phyloP scores from a whole-genome alignment of 2,113 vertebrate species.

The Accipiter cooperii region DNA sequence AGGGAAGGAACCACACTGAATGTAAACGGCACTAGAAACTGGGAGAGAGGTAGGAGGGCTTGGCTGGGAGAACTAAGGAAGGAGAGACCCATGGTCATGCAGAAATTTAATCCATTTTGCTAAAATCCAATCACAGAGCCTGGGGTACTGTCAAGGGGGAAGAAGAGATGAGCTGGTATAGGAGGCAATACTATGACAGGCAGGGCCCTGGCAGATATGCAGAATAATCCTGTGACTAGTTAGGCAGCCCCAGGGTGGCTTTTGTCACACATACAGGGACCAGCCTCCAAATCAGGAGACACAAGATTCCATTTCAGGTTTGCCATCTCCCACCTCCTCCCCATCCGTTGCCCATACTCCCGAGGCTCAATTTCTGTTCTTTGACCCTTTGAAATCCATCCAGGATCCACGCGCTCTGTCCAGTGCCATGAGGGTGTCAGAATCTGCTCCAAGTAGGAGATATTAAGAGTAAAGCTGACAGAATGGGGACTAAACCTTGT shows the following conservation, averaged over 20 bases:
- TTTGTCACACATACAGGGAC: neutral
- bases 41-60: neutral
- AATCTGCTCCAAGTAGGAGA: neutral
- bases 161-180: neutral
- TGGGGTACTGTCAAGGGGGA: neutral
- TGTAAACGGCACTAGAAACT: neutral
- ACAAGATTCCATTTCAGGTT: neutral
- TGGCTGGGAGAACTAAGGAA: neutral
- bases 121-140: neutral
- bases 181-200: neutral
- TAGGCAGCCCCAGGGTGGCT: neutral
- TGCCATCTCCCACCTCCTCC: neutral
- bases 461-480: neutral
- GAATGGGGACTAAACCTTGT: neutral
- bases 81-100: neutral
- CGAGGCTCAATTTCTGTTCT: neutral
- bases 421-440: neutral
- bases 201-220: neutral
- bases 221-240: neutral
- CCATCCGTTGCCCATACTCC: neutral
- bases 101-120: neutral
- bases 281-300: neutral
- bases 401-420: neutral
- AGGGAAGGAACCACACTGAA: fast-evolving
- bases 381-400: neutral